These are phyloP conservation scores for Mechanitis messenoides DNA, from an alignment of 2,888 invertebrate species.

Conservation along the genomic window DNA sequence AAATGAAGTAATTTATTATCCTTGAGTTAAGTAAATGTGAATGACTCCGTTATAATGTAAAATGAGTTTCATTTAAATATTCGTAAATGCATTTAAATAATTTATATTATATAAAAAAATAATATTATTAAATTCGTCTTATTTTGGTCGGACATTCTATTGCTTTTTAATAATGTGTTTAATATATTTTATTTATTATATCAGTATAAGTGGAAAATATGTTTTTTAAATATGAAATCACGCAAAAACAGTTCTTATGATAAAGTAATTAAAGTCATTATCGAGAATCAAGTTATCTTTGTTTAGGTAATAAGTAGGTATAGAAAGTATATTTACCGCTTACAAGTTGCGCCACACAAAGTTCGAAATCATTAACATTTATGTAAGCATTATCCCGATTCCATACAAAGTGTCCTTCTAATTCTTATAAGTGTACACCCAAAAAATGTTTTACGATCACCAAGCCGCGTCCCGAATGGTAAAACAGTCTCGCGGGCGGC, in stretches of 20 bases:
- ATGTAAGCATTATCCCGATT: slow-evolving; percentile 21
- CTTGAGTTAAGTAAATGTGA: slow-evolving; percentile 11
- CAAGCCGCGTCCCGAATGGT: slow-evolving; percentile 61
- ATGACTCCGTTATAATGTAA: slow-evolving; percentile 10
- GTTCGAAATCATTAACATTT: slow-evolving; percentile 18
- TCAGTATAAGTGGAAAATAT: too few species aligned
- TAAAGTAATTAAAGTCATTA: slow-evolving; percentile 12
- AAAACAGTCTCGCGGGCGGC: slow-evolving; percentile 65
- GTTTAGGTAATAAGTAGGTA: not conserved
- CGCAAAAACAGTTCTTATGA: slow-evolving; percentile 4
- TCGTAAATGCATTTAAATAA: too few species aligned
- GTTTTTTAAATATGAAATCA: too few species aligned
- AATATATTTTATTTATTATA: too few species aligned
- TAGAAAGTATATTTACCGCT: not conserved
- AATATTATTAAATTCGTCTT: too few species aligned
- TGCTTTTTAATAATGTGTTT: too few species aligned
- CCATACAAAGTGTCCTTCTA: slow-evolving; percentile 49
- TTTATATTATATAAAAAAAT: too few species aligned
- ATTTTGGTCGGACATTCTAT: too few species aligned
- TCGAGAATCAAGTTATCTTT: slow-evolving; percentile 10
- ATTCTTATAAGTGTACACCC: slow-evolving; percentile 50
- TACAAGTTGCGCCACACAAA: slow-evolving; percentile 19
- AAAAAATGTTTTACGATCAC: slow-evolving; percentile 70
- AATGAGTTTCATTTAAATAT: too few species aligned
- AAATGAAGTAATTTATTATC: slow-evolving; percentile 13